Evolutionary conservation across 2,888 invertebrate genomes (phyloP).

Genomic region (Eristalis tenax): DNA sequence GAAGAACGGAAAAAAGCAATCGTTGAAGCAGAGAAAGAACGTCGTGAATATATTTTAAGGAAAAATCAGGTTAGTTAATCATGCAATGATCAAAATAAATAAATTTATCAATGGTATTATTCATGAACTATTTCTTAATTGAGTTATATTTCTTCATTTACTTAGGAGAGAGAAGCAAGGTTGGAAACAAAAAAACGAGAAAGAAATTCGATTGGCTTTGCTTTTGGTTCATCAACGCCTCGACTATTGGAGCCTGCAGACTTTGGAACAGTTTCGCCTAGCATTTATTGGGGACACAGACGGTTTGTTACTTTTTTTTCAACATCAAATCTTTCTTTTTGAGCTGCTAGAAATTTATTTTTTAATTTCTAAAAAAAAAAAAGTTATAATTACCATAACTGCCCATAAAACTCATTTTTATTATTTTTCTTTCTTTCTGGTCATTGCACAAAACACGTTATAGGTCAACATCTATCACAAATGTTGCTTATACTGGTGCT

Average conservation of each 20-base stretch:
- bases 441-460: constrained; percentile 36
- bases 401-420: not conserved
- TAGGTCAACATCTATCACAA: constrained; percentile 94
- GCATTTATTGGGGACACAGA: constrained; percentile 90
- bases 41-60: constrained; percentile 92
- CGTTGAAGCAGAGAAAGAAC: constrained; percentile 93
- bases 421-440: not conserved
- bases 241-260: constrained; percentile 92
- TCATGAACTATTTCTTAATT: constrained; percentile 26
- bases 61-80: constrained; percentile 85
- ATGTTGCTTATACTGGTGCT: constrained; percentile 90
- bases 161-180: constrained; percentile 88
- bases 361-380: constrained; percentile 9
- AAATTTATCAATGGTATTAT: not conserved
- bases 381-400: not conserved
- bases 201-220: constrained; percentile 89
- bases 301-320: constrained; percentile 81
- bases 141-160: constrained; percentile 30
- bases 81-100: not conserved
- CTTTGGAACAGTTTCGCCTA: constrained; percentile 83
- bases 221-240: constrained; percentile 95
- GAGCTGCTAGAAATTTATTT: not conserved
- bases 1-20: constrained; percentile 95
- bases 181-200: constrained; percentile 91
- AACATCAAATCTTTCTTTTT: not conserved